Evolutionary conservation across 2,888 invertebrate species (phyloP), one percentile per base, ranked within the genome.

Genomic region (Tanytarsus gracilentus): DNA sequence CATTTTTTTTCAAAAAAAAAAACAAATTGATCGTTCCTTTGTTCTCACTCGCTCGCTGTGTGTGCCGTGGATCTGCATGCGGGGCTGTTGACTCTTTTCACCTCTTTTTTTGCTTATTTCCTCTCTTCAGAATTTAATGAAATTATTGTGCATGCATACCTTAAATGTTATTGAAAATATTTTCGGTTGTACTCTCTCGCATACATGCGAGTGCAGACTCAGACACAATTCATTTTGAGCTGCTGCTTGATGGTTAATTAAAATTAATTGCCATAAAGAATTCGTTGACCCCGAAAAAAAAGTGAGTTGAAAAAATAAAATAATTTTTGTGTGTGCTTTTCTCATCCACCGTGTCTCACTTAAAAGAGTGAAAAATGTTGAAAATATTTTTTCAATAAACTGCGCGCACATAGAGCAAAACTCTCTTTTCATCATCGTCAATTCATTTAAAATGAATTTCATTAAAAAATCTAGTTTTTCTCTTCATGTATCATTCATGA

Each of bases 241-340:
- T 48, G 44, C 58, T 44, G 16, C 18, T 58, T 40, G 55, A 56
- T 40, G 55, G 55, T 56, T 58, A 58, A 58, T 58, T 58, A 58
- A 58, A 58, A 58, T 58, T 58, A 58, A 58, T 58, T 58, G 58
- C 58, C 30, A 48, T 58, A 48, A 58, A 58, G 58, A 58, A 58
- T 58, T 58, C 58, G 48, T 58, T 58, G 58, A 58, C 58, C 56
- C 48, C 58, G 21, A 48, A 40, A 23, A 18, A 44, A 23, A 23
- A 18, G 16, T 36, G 14, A 36, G 16, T 36, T n/a, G n/a, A n/a
- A n/a, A n/a, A n/a, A n/a, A n/a, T n/a, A n/a, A n/a, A n/a, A n/a
- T n/a, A n/a, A 36, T 33, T 33, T 44, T 18, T 44, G 44, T 18
- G 49, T 40, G 26, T 49, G 49, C 27, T n/a, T 26, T 23, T 25